Conservation (phyloP, 2,797 vertebrate species). For the Perodicticus potto region DNA sequence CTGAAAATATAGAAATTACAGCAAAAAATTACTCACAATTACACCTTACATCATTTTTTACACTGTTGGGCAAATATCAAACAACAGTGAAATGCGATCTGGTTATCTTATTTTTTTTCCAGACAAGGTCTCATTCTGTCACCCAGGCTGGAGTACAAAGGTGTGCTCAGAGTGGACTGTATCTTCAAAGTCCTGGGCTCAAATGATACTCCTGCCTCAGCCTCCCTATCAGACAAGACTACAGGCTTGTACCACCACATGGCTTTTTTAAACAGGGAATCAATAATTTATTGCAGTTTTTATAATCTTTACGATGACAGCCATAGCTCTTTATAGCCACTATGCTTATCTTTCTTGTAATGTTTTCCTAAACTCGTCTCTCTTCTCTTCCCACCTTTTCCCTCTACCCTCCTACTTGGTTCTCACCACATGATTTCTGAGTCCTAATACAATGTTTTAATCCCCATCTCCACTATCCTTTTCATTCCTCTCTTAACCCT, state of each 20-base stretch:
- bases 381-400: not conserved
- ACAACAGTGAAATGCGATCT: not conserved
- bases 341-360: not conserved
- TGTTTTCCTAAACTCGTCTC: not conserved
- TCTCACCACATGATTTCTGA: not conserved
- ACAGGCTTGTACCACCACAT: too few relatives aligned
- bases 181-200: too few relatives aligned
- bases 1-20: not conserved
- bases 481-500: not conserved
- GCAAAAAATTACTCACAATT: not conserved
- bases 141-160: too few relatives aligned
- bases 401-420: not conserved
- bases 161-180: too few relatives aligned
- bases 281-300: not conserved
- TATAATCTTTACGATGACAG: not conserved
- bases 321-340: not conserved
- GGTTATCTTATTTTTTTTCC: not conserved
- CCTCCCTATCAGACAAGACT: too few relatives aligned
- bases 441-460: not conserved
- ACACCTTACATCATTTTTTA: not conserved
- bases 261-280: not conserved
- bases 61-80: not conserved
- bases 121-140: too few relatives aligned
- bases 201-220: too few relatives aligned
- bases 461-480: not conserved